Evolutionary conservation across 2,797 vertebrate genomes (phyloP), one percentile per base, ranked within the genome.

Genomic region (Garrulus glandarius): DNA sequence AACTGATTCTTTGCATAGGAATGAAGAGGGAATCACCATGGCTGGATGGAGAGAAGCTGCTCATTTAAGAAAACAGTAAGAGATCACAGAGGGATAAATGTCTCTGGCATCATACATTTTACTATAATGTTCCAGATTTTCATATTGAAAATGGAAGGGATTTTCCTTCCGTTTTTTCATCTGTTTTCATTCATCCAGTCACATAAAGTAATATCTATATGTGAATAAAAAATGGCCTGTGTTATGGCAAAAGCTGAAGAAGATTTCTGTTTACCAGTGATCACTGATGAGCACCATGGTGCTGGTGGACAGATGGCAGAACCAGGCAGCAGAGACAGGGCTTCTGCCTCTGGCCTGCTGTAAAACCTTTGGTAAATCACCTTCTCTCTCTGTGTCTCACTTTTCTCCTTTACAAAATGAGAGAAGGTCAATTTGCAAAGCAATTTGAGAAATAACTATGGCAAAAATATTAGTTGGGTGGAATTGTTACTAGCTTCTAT

Each of bases 1-100:
- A 95, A 59, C 57, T 41, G 68, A 89, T 80, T 71, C 75, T 95
- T 92, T 93, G 78, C 88, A 94, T 11, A 83, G 53, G 43, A 83
- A 78, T 6, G 23, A 83, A 86, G 63, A 76, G 20, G 26, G 44
- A 85, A 78, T 95, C 71, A 75, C 72, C 34, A 13, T 6, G 8
- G 61, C 55, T 69, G 44, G 53, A 95, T 65, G 72, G 47, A 94
- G 78, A 89, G 61, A 89, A 88, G 79, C 34, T 92, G 69, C 44
- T 91, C 50, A 36, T 96, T 92, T 84, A 93, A 92, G 65, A 67
- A 72, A 93, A 69, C 39, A 94, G 65, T 39, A 56, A 53, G 85
- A 94, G 74, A 74, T 93, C 75, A 80, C 60, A 75, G 75, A 80
- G 10, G 46, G 46, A 76, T 84, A 91, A 93, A 87, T 64, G 56